phyloP scores from a whole-genome alignment of 1,140 invertebrate species.

The Wiebesia pumilae region DNA sequence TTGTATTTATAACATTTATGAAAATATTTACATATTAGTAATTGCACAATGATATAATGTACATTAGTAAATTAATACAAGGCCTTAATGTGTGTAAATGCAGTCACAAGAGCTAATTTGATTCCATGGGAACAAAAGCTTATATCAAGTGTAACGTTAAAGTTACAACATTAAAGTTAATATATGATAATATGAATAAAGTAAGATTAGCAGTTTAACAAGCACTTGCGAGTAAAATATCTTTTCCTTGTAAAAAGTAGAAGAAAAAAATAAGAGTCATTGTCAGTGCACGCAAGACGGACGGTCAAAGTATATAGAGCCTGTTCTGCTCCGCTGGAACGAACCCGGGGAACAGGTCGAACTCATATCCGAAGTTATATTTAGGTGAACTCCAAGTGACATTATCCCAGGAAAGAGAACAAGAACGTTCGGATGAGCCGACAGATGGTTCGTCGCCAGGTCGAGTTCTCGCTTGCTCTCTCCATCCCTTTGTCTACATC shows the following conservation, averaged over 20 bases:
- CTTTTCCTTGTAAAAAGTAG: neutral
- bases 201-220: no score
- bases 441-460: constrained; percentile 47
- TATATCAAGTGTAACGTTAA: neutral
- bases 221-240: neutral
- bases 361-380: constrained; percentile 58
- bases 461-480: neutral
- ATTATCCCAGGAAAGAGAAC: constrained; percentile 59
- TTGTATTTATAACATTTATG: no score
- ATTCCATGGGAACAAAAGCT: neutral
- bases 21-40: no score
- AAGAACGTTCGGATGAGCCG: constrained; percentile 56
- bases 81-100: neutral
- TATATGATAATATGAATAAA: neutral
- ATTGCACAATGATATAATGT: neutral
- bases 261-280: neutral
- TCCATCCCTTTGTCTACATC: neutral
- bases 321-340: constrained; percentile 33
- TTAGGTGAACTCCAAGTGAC: constrained; percentile 64
- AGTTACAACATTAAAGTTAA: neutral
- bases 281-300: neutral
- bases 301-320: neutral
- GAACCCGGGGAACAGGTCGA: neutral
- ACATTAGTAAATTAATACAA: neutral
- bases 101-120: neutral